These are phyloP conservation scores for Megalopta genalis DNA, from an alignment of 1,140 invertebrate species.

Conservation along the genomic window DNA sequence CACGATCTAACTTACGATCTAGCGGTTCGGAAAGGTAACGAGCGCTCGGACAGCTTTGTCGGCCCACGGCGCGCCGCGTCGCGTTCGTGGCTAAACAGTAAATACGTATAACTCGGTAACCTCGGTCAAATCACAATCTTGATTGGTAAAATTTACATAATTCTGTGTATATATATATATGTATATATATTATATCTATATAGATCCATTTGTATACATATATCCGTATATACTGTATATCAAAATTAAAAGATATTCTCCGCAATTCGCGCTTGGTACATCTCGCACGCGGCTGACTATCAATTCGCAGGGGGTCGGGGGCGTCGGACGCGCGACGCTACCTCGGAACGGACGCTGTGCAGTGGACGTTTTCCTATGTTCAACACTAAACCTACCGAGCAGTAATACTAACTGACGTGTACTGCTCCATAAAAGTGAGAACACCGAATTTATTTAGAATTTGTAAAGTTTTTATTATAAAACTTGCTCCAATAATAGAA, in stretches of 20 bases:
- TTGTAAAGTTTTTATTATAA: too few relatives aligned
- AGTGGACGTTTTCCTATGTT: too few relatives aligned
- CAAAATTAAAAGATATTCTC: slow-evolving; percentile 50
- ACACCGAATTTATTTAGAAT: too few relatives aligned
- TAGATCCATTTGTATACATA: slow-evolving; percentile 8
- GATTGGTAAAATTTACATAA: slow-evolving; percentile 55
- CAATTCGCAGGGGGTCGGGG: slow-evolving; percentile 28
- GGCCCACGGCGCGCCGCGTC: slow-evolving; percentile 46
- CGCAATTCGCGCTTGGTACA: slow-evolving; percentile 27
- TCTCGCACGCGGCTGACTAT: slow-evolving; percentile 54
- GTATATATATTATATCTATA: slow-evolving; percentile 42
- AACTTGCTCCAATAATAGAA: too few relatives aligned
- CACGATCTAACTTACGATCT: slow-evolving; percentile 54
- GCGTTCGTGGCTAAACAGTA: slow-evolving; percentile 54
- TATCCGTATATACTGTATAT: slow-evolving; percentile 24
- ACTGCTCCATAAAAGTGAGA: too few relatives aligned
- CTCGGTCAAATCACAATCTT: slow-evolving; percentile 79
- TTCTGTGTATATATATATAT: slow-evolving; percentile 35
- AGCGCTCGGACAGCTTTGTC: slow-evolving; percentile 60
- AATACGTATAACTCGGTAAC: slow-evolving; percentile 78
- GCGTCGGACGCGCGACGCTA: neutral
- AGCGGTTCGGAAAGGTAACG: slow-evolving; percentile 69
- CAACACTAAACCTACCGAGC: too few relatives aligned
- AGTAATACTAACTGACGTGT: too few relatives aligned
- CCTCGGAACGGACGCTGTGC: neutral